A percentile compares a stretch with the other conserved stretches of the same genome.
Conservation (phyloP, 1,140 invertebrate genomes). For the Drosophila simulans region DNA sequence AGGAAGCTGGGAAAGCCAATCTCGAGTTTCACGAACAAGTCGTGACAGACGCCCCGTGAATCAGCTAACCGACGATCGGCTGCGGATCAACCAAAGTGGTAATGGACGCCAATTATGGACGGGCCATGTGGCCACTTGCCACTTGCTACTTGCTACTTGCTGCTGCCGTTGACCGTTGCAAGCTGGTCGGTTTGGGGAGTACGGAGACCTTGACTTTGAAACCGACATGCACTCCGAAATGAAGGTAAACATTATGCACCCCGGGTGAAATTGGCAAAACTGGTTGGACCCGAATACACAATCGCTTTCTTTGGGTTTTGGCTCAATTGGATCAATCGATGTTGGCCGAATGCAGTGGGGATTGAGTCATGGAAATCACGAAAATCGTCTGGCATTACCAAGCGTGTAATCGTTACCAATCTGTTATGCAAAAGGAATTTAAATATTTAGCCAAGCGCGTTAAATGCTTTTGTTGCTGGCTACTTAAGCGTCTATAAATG, state of each 20-base stretch:
- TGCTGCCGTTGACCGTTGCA: slow-evolving; percentile 40
- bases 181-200: slow-evolving; percentile 3
- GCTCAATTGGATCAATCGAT: slow-evolving; percentile 6
- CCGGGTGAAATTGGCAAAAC: slow-evolving; percentile 52
- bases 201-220: slow-evolving; percentile 75
- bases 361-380: slow-evolving; percentile 33
- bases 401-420: slow-evolving; percentile 2
- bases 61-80: slow-evolving; percentile 35
- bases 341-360: slow-evolving; percentile 30
- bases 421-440: slow-evolving; percentile 13
- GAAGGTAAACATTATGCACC: neutral
- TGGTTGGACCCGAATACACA: slow-evolving; percentile 32
- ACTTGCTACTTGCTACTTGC: neutral
- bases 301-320: slow-evolving; percentile 55
- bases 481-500: neutral
- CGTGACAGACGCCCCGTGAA: slow-evolving; percentile 43
- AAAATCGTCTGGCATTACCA: slow-evolving; percentile 6
- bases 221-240: slow-evolving; percentile 7
- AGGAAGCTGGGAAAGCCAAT: neutral
- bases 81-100: slow-evolving; percentile 43
- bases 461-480: neutral
- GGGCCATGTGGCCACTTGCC: slow-evolving; percentile 34
- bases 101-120: slow-evolving; percentile 72
- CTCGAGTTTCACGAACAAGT: slow-evolving; percentile 20
- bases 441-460: neutral